Evolutionary conservation across 2,113 vertebrate genomes (phyloP), one percentile per base, ranked within the genome.

Genomic region (Coryphaenoides rupestris): DNA sequence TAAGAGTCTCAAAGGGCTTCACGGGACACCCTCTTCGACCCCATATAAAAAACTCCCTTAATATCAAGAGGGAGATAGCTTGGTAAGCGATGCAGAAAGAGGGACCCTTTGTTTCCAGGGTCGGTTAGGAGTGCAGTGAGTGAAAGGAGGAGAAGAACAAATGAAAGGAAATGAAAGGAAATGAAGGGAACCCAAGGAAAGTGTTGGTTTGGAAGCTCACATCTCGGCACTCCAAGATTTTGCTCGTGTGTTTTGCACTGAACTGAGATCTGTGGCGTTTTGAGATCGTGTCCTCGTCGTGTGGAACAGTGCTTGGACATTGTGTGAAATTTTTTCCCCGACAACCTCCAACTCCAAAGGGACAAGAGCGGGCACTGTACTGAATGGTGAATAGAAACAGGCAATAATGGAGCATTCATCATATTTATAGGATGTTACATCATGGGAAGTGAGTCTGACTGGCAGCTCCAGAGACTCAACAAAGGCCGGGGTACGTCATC

Each of bases 121-220:
- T 50, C 17, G 33, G 33, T 40, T 40, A 40, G 33, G 9, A 40
- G 33, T 40, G 33, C 13, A 22, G 50, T 56, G 40, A 77, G 65
- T 23, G 2, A 50, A 19, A 46, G n/a, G 16, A 46, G 15, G 19
- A 33, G 33, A 15, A 50, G 47, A 50, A 17, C 15, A 16, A n/a
- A 50, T 3, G 47, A 19, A 15, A 50, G 45, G 45, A 49, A 13
- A n/a, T 21, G 60, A 22, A 14, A 16, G 19, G 60, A 23, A 10
- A 13, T 10, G 16, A 33, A 15, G 24, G 21, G 17, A 21, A 26
- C 12, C 22, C 57, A 67, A 69, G 66, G 74, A 22, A 79, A 82
- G 69, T 1, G 47, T 3, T 17, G 47, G 17, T 33, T 33, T 33
- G 28, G 5, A 33, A 33, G 10, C 28, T 7, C 2, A 33, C 28